Evolutionary conservation across 2,888 invertebrate species (phyloP).

Genomic region (Acleris holmiana): DNA sequence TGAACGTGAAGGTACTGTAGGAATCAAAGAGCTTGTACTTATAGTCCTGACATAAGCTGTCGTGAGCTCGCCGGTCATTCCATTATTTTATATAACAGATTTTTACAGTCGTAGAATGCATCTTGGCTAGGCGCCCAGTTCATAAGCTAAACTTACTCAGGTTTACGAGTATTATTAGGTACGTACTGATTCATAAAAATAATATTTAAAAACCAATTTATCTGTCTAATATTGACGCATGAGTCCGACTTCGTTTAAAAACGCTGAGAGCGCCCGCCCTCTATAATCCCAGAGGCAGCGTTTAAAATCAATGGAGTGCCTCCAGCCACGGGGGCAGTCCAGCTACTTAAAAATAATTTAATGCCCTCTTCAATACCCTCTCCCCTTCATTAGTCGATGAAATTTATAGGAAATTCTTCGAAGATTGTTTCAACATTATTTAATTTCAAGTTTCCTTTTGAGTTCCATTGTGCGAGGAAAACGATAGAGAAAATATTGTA

Average conservation of each 20-base stretch:
- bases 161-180: too few species aligned
- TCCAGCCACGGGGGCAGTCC: conserved; percentile 46
- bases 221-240: conserved; percentile 1
- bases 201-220: too few species aligned
- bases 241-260: conserved; percentile 11
- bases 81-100: too few species aligned
- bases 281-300: conserved; percentile 41
- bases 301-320: conserved; percentile 64
- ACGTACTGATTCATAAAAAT: too few species aligned
- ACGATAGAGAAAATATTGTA: conserved; percentile 28
- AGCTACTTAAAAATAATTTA: conserved; percentile 69
- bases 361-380: conserved; percentile 54
- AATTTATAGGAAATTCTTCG: conserved; percentile 61
- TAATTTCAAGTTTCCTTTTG: conserved; percentile 48
- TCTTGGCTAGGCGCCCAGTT: too few species aligned
- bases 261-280: conserved; percentile 9
- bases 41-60: too few species aligned
- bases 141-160: too few species aligned
- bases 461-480: conserved; percentile 40
- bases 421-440: conserved; percentile 53
- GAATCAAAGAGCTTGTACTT: too few species aligned
- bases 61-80: too few species aligned
- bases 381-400: conserved; percentile 61
- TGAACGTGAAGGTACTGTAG: too few species aligned
- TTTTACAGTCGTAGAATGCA: too few species aligned